Base-by-base conservation (phyloP, 2,888 invertebrate species). In the Euzetes globulus region DNA sequence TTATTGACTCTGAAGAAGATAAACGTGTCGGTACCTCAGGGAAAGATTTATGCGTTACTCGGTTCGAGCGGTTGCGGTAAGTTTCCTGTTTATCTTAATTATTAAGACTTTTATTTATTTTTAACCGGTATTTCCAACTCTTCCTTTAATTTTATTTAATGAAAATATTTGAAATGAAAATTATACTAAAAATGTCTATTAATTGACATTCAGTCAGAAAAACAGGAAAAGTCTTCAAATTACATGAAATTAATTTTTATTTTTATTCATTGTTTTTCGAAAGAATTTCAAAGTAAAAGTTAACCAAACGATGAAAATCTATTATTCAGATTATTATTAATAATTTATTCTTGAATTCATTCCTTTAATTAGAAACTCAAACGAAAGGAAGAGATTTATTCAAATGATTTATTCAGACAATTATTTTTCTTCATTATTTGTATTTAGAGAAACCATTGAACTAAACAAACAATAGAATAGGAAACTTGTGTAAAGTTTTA, bases 21-120 rank as follows among this genome's bases (percentile, higher is more conserved):
- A n/a, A 74, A 74, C 22, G 74, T 74, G 9, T 70, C 74, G 15
- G 74, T 74, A n/a, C 74, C 74, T 3, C 71, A 74, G 45, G 74
- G 74, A 55, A 71, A 74, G 55, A 74, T 74, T 19, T 74, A 74
- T 47, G 71, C 74, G 9, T n/a, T 74, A 13, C 71, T 74, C 27
- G 74, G 74, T 19, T 74, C 74, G n/a, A 71, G 71, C 50, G 74
- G 74, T 63, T 77, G 77, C 65, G 58, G 78, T 77, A 75, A 77
- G 77, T 75, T 45, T 19, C 55, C 45, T 50, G 22, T 58, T 29
- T 74, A 1, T 11, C n/a, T 25, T 11, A 4, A 55, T 55, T 55
- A 55, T 13, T 52, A 11, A n/a, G 17, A 55, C 3, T 55, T 5
- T 55, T 19, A 3, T 17, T 5, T 3, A 47, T 47, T 47, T 47